Evolutionary conservation across 2,797 vertebrate genomes (phyloP).

Genomic region (Meda fulgida): DNA sequence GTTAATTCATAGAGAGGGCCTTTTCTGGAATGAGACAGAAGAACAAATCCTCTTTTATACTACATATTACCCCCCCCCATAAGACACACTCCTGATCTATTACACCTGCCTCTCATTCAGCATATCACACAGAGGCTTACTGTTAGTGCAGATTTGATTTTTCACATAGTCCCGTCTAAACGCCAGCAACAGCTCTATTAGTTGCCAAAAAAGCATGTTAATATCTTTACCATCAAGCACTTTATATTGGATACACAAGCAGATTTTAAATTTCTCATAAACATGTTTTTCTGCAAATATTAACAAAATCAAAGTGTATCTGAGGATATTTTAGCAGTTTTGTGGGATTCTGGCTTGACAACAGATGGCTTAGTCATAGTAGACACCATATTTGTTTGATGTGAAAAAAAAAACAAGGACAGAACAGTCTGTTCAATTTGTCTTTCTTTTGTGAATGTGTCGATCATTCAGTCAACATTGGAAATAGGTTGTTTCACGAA

Average conservation of each 20-base stretch:
- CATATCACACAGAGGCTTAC: conserved; percentile 41
- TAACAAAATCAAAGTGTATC: background rate
- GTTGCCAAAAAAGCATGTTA: background rate
- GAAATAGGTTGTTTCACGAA: background rate
- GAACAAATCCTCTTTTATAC: conserved; percentile 74
- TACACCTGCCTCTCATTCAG: conserved; percentile 57
- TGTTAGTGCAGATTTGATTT: conserved; percentile 39
- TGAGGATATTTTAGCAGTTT: background rate
- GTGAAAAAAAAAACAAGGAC: background rate
- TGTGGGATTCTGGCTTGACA: background rate
- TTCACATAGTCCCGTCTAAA: conserved; percentile 19
- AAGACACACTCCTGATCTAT: conserved; percentile 54
- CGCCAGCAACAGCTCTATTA: background rate
- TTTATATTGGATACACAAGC: background rate
- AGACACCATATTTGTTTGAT: background rate
- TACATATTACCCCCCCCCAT: conserved; percentile 52
- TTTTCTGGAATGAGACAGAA: conserved; percentile 66
- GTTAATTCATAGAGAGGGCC: conserved; percentile 72
- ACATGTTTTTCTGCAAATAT: background rate
- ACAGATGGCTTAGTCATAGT: conserved; percentile 3
- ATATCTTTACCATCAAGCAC: background rate
- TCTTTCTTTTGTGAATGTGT: background rate
- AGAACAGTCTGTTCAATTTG: background rate
- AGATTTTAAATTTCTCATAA: background rate
- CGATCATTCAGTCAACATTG: background rate